These are phyloP conservation scores for Trichopria drosophilae DNA, from an alignment of 2,888 invertebrate genomes.

Conservation along the genomic window DNA sequence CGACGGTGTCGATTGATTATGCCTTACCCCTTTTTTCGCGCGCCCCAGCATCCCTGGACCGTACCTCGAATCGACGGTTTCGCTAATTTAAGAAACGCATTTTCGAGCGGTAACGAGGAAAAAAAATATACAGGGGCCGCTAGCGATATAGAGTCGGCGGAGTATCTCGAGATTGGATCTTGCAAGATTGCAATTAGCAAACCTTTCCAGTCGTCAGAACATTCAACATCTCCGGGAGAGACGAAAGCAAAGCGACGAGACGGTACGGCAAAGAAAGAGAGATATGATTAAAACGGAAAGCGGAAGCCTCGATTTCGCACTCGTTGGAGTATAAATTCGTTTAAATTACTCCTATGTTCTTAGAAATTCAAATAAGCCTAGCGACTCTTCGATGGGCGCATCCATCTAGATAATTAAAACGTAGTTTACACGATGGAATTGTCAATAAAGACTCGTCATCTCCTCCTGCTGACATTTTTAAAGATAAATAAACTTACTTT, in stretches of 20 bases:
- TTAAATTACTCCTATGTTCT: too few relatives aligned
- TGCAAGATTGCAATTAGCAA: constrained; percentile 17
- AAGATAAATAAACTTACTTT: too few relatives aligned
- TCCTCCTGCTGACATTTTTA: too few relatives aligned
- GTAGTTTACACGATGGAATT: too few relatives aligned
- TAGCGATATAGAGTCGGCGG: constrained; percentile 1
- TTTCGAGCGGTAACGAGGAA: neutral
- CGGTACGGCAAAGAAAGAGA: neutral
- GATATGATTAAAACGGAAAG: constrained; percentile 16
- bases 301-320: constrained; percentile 9
- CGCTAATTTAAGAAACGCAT: neutral
- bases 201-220: constrained; percentile 9
- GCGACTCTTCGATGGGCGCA: too few relatives aligned
- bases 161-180: constrained; percentile 15
- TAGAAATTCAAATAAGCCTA: too few relatives aligned
- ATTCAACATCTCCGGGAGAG: constrained; percentile 14
- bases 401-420: too few relatives aligned
- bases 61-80: constrained; percentile 1
- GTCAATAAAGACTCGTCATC: too few relatives aligned
- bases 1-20: too few relatives aligned
- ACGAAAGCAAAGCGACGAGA: constrained; percentile 11
- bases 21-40: too few relatives aligned
- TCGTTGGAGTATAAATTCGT: too few relatives aligned
- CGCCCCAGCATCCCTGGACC: too few relatives aligned
- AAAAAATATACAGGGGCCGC: neutral